Evolutionary conservation across 2,888 invertebrate genomes (phyloP), one percentile per base, ranked within the genome.

Genomic region (Drosophila robusta): DNA sequence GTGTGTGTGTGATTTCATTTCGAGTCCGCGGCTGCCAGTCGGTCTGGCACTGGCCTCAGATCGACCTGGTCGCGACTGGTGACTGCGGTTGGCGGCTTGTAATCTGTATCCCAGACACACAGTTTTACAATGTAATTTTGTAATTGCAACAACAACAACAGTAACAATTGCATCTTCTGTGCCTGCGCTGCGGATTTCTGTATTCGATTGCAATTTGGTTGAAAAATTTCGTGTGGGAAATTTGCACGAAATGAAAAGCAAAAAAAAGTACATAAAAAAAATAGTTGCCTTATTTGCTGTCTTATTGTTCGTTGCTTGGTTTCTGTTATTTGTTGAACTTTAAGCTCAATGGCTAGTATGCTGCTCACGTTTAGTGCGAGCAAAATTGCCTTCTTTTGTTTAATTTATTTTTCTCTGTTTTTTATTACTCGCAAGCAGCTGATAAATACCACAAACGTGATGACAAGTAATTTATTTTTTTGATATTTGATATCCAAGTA

Each of bases 111-210:
- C 61, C 69, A 54, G 29, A 70, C 60, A 68, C 69, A 73, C 75
- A 66, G 57, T 84, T 73, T 78, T 78, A 75, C 73, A 75, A 72
- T 86, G 83, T 80, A 86, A 83, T 83, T 83, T 83, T 83, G 86
- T 79, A 86, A 83, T 80, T 80, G 66, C 76, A 78, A 78, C 49
- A 74, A 63, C 32, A 58, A 42, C 56, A 54, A 46, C 29, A 32
- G 11, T 11, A 50, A 58, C 63, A 58, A 78, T 78, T 78, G 69
- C 79, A 78, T 71, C 78, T 69, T 62, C 63, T 45, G 45, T 4
- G 60, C 47, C 46, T 41, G 41, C 26, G 51, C 38, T 55, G 41
- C 26, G 47, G 12, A 44, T 50, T 64, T 64, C 36, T 52, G 41
- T 41, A 63, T 66, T 72, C 68, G 63, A 60, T 74, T 63, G 64